Percentiles rank a stretch among this genome's conserved stretches.
Conservation (phyloP, 2,797 vertebrate genomes). For the Sylvia borin region DNA sequence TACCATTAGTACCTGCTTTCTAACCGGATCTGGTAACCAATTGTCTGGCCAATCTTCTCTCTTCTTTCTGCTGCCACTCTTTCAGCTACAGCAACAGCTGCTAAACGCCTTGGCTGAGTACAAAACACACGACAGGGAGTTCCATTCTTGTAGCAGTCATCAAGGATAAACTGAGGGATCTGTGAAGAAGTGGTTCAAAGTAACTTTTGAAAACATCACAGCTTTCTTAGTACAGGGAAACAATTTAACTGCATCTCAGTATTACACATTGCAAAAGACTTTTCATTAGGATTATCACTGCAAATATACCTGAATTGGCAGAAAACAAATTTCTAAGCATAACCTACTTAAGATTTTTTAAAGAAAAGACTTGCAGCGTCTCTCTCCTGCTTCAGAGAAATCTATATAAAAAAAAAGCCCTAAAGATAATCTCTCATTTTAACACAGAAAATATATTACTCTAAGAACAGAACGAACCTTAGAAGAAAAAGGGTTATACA, state of each 20-base stretch:
- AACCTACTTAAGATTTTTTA: neutral
- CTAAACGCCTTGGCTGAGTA: constrained; percentile 90
- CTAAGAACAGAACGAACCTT: neutral
- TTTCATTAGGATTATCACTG: neutral
- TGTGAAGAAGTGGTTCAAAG: constrained; percentile 57
- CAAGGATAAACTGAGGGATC: constrained; percentile 96
- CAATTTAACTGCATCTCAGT: neutral
- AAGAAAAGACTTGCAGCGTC: neutral
- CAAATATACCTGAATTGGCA: neutral
- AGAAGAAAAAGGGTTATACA: neutral
- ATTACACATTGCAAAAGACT: neutral
- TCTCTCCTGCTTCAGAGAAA: neutral
- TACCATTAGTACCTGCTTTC: constrained; percentile 87
- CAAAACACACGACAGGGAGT: constrained; percentile 92
- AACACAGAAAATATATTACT: neutral
- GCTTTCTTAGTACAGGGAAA: neutral
- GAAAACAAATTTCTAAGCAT: neutral
- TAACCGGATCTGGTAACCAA: constrained; percentile 93
- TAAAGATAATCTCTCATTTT: neutral
- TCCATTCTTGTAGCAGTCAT: constrained; percentile 84
- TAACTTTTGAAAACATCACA: neutral
- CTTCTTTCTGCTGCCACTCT: constrained; percentile 93
- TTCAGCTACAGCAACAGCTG: constrained; percentile 92
- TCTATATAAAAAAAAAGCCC: no score
- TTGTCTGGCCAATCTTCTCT: constrained; percentile 89